Evolutionary conservation across 1,140 invertebrate genomes (phyloP).

Genomic region (Pteromalus puparum): DNA sequence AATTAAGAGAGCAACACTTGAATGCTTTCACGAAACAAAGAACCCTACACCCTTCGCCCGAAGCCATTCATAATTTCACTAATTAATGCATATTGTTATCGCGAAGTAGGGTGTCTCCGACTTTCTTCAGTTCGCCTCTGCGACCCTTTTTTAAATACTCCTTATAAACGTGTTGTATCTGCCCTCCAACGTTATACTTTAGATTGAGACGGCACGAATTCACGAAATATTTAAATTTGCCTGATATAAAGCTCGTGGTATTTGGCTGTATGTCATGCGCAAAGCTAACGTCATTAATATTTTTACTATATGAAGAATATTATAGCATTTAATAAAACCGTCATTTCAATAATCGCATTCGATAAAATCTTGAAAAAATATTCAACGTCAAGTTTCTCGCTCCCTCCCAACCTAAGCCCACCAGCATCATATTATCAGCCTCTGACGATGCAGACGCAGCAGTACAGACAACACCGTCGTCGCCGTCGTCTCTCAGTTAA

Average conservation of each 20-base stretch:
- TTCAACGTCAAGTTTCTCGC: too few species aligned
- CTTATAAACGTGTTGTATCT: constrained; percentile 21
- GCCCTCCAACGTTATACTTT: neutral
- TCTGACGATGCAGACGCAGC: neutral
- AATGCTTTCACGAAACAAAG: neutral
- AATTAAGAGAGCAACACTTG: neutral
- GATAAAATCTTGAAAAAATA: too few species aligned
- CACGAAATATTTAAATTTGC: constrained; percentile 1
- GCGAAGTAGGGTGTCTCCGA: neutral
- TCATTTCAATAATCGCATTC: too few species aligned
- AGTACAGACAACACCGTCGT: constrained; percentile 63
- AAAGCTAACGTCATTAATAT: neutral
- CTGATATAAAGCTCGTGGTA: neutral
- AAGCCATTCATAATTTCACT: constrained; percentile 1
- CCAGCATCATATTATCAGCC: neutral
- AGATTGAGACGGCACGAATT: neutral
- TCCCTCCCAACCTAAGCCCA: neutral
- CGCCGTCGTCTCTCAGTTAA: constrained; percentile 72
- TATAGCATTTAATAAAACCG: too few species aligned
- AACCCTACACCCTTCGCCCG: neutral
- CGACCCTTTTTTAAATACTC: neutral
- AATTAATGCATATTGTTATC: constrained; percentile 15
- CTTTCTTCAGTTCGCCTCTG: neutral
- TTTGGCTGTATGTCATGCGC: neutral
- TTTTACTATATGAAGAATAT: neutral